Base-by-base conservation (phyloP, 2,797 vertebrate genomes). In the Ataeniobius toweri region DNA sequence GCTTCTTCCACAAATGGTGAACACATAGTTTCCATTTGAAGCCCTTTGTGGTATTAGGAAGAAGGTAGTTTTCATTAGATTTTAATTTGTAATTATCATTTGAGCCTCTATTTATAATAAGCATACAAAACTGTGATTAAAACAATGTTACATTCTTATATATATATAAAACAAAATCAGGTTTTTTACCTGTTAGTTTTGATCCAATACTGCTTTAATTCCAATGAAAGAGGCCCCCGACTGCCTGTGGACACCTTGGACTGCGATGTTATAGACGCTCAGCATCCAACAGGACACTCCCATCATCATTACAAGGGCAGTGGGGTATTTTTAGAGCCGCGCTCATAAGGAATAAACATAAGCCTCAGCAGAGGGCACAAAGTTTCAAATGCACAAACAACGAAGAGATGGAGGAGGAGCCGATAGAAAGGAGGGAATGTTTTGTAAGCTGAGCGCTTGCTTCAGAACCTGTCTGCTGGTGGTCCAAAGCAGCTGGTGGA, bases 221-320 rank as follows among this genome's bases (percentile, higher is more conserved):
- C 76, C 56, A 6, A 39, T 44, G 24, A 61, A 75, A 75, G 76
- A 53, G 67, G 55, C 56, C 72, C 69, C 56, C 12, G 18, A 81
- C 61, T 94, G 87, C 88, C 90, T 94, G 86, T 76, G 77, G 67
- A 85, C 80, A 80, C 69, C 71, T 80, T 79, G 36, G 71, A 73
- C 70, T 73, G 65, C 41, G 48, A 80, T 80, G 85, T 93, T 94
- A 91, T 94, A 94, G 87, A 82, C 53, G 55, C 84, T 67, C 83
- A 94, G 94, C 94, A 96, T 95, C 94, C 86, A 77, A 75, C 18
- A 83, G 80, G 91, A 89, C 92, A 90, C 95, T 90, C 93, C 93
- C 94, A 93, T 90, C 88, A 51, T 68, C 88, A 91, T 85, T 88
- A 91, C 85, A 91, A 90, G 89, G 94, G 58, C 90, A 86, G 6